Conservation (phyloP, 2,797 vertebrate genomes). For the Artibeus lituratus region DNA sequence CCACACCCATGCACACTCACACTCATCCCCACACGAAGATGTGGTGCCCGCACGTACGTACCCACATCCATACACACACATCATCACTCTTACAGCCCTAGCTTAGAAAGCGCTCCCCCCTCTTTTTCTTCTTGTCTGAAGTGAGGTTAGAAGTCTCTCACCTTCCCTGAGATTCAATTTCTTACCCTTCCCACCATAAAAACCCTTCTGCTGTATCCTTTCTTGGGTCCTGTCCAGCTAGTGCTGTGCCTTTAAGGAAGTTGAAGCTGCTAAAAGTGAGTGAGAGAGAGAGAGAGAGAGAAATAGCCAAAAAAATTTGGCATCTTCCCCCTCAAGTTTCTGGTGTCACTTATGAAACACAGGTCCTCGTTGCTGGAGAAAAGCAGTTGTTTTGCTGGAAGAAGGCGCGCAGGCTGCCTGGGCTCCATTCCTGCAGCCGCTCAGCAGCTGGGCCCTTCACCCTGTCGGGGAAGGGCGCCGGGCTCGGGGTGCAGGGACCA, state of each 20-base stretch:
- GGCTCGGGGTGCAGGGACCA: background rate
- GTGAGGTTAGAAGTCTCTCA: background rate
- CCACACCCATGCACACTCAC: background rate
- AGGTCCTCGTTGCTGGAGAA: slow-evolving; percentile 34
- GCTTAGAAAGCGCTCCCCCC: background rate
- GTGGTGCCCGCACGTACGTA: background rate
- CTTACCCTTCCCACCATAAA: background rate
- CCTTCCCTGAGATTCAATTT: slow-evolving; percentile 25
- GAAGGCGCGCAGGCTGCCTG: background rate
- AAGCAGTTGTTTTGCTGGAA: slow-evolving; percentile 9
- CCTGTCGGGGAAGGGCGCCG: background rate
- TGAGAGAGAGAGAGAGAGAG: background rate
- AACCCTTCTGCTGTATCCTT: slow-evolving; percentile 13
- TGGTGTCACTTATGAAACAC: slow-evolving; percentile 70
- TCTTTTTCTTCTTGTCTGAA: background rate
- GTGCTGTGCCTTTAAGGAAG: slow-evolving; percentile 74
- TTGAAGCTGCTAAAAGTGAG: slow-evolving; percentile 37
- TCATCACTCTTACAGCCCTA: background rate
- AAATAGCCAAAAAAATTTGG: slow-evolving; percentile 55
- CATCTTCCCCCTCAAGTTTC: slow-evolving; percentile 59
- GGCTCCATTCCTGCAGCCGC: background rate
- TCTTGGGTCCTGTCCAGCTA: slow-evolving; percentile 44
- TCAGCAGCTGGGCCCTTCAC: background rate
- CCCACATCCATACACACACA: background rate
- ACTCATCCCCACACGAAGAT: background rate